Evolutionary conservation across 1,140 invertebrate species (phyloP).

Genomic region (Drosophila bipectinata): DNA sequence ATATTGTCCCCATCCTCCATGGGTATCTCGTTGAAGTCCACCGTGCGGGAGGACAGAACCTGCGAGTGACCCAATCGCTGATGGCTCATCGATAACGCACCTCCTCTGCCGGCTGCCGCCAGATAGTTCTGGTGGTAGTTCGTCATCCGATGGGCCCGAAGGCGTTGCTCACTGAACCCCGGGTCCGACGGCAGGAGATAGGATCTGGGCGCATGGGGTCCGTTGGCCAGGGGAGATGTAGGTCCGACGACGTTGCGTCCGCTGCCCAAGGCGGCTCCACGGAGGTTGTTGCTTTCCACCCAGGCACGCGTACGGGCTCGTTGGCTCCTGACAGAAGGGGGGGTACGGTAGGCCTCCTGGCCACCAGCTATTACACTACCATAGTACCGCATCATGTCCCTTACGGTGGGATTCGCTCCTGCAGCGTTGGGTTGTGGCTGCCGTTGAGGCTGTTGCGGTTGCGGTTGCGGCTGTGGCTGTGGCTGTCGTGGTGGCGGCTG

Average conservation of each 20-base stretch:
- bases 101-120: not conserved
- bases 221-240: not conserved
- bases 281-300: not conserved
- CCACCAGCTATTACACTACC: not conserved
- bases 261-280: not conserved
- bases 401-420: constrained; percentile 6
- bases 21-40: constrained; percentile 26
- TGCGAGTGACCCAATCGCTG: constrained; percentile 4
- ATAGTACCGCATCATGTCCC: constrained; percentile 46
- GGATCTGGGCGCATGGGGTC: not conserved
- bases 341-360: not conserved
- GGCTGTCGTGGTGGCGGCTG: not conserved
- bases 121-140: not conserved
- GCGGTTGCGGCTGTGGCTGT: too few relatives aligned
- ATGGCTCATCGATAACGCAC: not conserved
- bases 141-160: not conserved
- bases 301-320: constrained; percentile 12
- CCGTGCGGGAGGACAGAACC: not conserved
- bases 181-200: not conserved
- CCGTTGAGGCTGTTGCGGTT: not conserved
- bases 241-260: constrained; percentile 12
- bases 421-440: not conserved
- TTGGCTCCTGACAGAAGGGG: not conserved
- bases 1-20: constrained; percentile 12
- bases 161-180: constrained; percentile 4